phyloP scores from a whole-genome alignment of 1,140 invertebrate genomes.

The Diabrotica virgifera region DNA sequence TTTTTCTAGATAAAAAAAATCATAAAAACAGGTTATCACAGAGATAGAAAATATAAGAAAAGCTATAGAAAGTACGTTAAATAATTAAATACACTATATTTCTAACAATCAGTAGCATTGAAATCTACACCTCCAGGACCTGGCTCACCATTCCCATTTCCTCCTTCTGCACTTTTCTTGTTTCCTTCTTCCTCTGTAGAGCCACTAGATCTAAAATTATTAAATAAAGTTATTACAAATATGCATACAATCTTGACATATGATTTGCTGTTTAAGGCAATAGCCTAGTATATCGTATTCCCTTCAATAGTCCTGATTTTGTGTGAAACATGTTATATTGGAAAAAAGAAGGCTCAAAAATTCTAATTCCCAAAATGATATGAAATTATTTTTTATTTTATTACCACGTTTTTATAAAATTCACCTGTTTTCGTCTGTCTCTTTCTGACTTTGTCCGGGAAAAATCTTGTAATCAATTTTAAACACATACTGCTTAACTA shows the following conservation, averaged over 20 bases:
- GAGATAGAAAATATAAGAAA: constrained; percentile 12
- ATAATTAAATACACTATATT: background rate
- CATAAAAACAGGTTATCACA: constrained; percentile 19
- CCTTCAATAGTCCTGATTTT: too few relatives aligned
- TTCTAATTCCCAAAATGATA: too few relatives aligned
- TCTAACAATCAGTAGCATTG: constrained; percentile 47
- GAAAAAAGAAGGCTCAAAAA: too few relatives aligned
- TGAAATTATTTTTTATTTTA: too few relatives aligned
- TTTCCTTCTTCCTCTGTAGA: background rate
- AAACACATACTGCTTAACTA: too few relatives aligned
- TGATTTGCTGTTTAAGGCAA: background rate
- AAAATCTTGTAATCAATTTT: too few relatives aligned
- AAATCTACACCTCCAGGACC: constrained; percentile 40
- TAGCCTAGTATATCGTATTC: background rate
- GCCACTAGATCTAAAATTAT: background rate
- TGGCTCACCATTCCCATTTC: constrained; percentile 6
- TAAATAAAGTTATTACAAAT: background rate
- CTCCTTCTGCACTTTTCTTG: background rate
- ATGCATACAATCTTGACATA: background rate
- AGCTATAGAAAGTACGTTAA: constrained; percentile 1
- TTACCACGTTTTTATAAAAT: too few relatives aligned
- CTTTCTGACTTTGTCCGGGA: too few relatives aligned
- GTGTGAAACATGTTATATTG: too few relatives aligned
- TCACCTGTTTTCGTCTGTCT: too few relatives aligned
- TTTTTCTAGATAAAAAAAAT: constrained; percentile 5